A percentile compares a stretch with the other conserved stretches of the same genome.
Evolutionary conservation across 2,888 invertebrate species (phyloP).

Genomic region (Synergus itoensis): DNA sequence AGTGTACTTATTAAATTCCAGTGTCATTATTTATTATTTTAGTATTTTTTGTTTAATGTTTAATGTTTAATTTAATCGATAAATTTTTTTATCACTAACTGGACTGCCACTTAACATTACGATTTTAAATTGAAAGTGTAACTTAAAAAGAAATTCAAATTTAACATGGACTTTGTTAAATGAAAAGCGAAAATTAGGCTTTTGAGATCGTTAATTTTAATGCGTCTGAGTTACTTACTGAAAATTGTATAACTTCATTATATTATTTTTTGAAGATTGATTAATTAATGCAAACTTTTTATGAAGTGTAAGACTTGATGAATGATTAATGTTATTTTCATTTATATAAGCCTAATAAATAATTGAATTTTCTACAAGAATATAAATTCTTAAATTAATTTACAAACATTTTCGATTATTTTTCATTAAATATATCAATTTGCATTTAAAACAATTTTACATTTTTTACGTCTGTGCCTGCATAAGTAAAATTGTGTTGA

Average conservation of each 20-base stretch:
- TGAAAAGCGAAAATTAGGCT: slow-evolving; percentile 14
- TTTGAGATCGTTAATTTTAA: not conserved
- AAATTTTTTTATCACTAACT: not conserved
- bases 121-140: not conserved
- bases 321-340: not conserved
- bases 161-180: slow-evolving; percentile 3
- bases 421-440: not conserved
- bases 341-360: not conserved
- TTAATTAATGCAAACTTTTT: not conserved
- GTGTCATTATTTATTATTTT: not conserved
- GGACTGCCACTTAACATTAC: not conserved
- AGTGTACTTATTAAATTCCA: not conserved
- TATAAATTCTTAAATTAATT: not conserved
- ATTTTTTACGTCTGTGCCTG: not conserved
- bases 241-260: slow-evolving; percentile 4
- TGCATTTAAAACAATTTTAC: slow-evolving; percentile 26
- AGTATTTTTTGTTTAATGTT: not conserved
- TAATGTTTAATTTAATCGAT: no score
- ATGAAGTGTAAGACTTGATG: not conserved
- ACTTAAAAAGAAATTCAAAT: slow-evolving; percentile 17
- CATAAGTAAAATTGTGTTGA: not conserved
- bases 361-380: not conserved
- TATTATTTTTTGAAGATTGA: not conserved
- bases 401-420: not conserved
- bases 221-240: not conserved